Evolutionary conservation across 2,888 invertebrate species (phyloP).

Genomic region (Epiblema foenella): DNA sequence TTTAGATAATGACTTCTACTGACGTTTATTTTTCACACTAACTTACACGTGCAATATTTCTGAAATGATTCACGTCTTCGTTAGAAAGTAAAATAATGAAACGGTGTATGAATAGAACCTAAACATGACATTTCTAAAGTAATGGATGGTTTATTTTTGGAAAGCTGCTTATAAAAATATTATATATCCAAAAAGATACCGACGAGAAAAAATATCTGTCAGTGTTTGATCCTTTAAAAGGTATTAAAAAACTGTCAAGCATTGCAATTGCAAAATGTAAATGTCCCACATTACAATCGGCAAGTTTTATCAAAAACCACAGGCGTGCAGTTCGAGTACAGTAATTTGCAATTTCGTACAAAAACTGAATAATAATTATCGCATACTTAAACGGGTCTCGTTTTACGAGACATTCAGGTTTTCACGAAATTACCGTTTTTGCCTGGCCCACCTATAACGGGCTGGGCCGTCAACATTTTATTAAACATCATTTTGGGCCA

Average conservation of each 20-base stretch:
- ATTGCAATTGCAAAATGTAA: constrained; percentile 21
- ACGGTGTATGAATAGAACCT: too few species aligned
- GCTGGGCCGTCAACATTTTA: not conserved
- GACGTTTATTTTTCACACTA: not conserved
- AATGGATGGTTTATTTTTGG: too few species aligned
- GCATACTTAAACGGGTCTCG: constrained; percentile 24
- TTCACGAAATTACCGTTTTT: constrained; percentile 42
- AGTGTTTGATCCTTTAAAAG: not conserved
- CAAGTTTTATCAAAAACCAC: constrained; percentile 24
- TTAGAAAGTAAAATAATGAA: not conserved
- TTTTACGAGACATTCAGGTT: constrained; percentile 38
- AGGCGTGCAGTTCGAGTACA: not conserved
- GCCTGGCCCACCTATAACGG: constrained; percentile 30
- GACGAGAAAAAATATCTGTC: not conserved
- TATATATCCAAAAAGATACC: not conserved
- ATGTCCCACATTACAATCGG: constrained; percentile 24
- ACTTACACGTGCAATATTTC: not conserved
- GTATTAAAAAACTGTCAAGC: not conserved
- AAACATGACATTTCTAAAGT: too few species aligned
- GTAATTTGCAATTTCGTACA: constrained; percentile 41
- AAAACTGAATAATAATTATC: constrained; percentile 35
- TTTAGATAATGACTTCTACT: constrained; percentile 5
- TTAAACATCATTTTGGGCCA: constrained; percentile 13
- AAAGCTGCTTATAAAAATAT: not conserved
- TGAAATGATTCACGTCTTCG: not conserved